These are phyloP conservation scores for Nomada fucata DNA, from an alignment of 2,888 invertebrate species.

Conservation along the genomic window DNA sequence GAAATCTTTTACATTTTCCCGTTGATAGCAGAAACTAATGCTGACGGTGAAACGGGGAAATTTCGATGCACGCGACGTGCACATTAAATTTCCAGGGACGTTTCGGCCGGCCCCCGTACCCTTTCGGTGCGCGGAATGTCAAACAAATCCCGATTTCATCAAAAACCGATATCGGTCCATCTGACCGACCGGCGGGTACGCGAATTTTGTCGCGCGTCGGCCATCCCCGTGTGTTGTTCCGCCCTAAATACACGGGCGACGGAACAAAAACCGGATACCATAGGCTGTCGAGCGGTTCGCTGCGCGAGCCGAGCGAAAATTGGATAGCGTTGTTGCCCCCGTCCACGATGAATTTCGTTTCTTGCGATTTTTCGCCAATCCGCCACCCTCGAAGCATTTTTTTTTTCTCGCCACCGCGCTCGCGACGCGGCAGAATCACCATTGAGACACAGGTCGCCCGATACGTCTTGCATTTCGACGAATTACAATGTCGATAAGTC, in stretches of 20 bases:
- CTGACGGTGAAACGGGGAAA: conserved; percentile 19
- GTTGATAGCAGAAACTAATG: neutral
- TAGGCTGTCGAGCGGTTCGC: conserved; percentile 34
- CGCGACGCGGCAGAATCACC: too few relatives aligned
- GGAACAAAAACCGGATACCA: conserved; percentile 51
- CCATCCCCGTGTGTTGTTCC: conserved; percentile 52
- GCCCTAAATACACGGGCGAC: conserved; percentile 47
- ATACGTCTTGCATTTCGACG: too few relatives aligned
- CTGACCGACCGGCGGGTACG: conserved; percentile 38
- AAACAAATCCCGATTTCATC: conserved; percentile 78
- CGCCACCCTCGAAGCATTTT: too few relatives aligned
- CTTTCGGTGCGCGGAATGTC: conserved; percentile 73
- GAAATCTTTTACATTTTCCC: neutral
- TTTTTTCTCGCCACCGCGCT: too few relatives aligned
- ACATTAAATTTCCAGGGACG: conserved; percentile 69
- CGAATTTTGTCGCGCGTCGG: conserved; percentile 57
- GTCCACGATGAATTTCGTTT: neutral
- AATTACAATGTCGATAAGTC: neutral
- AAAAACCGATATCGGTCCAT: conserved; percentile 71
- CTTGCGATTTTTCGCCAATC: neutral
- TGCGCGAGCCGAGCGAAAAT: conserved; percentile 33
- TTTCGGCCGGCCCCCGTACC: conserved; percentile 39
- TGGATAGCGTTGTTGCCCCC: conserved; percentile 35
- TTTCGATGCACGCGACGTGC: conserved; percentile 52
- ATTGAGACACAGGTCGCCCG: too few relatives aligned